Percentiles rank a stretch among this genome's conserved stretches.
Conservation (phyloP, 2,888 invertebrate species). For the Leucophora obtusa region DNA sequence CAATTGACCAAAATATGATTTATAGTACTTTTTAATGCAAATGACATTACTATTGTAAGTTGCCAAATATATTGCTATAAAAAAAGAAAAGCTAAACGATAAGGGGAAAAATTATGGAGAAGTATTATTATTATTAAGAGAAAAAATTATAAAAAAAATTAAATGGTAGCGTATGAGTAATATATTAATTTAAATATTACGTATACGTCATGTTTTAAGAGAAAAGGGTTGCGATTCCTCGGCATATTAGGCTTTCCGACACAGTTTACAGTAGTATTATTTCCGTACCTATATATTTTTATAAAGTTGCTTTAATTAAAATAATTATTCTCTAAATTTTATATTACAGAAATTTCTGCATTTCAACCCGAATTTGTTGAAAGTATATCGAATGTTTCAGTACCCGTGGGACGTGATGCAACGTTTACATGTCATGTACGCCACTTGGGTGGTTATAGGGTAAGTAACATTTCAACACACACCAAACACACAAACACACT, state of each 20-base stretch:
- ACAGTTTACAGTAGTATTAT: too few species aligned
- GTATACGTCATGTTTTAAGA: not conserved
- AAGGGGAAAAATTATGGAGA: not conserved
- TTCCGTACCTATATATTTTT: too few species aligned
- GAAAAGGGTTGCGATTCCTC: not conserved
- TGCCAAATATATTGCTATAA: not conserved
- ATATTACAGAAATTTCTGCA: constrained; percentile 82
- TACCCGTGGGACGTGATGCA: constrained; percentile 91
- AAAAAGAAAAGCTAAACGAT: constrained; percentile 4
- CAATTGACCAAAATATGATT: constrained; percentile 51
- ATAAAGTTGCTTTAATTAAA: too few species aligned
- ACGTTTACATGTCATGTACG: constrained; percentile 92
- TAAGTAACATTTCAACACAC: constrained; percentile 79
- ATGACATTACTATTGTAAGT: constrained; percentile 12
- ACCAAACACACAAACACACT: not conserved
- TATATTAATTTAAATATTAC: not conserved
- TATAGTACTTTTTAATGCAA: constrained; percentile 36
- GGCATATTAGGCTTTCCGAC: too few species aligned
- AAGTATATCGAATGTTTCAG: constrained; percentile 89
- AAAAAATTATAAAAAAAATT: too few species aligned
- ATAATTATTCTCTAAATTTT: not conserved
- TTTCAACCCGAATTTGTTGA: constrained; percentile 92
- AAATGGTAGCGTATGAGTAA: not conserved
- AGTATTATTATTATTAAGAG: too few species aligned
- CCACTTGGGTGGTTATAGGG: constrained; percentile 92